Conservation (phyloP, 2,888 invertebrate species). For the Agonopterix arenella region DNA sequence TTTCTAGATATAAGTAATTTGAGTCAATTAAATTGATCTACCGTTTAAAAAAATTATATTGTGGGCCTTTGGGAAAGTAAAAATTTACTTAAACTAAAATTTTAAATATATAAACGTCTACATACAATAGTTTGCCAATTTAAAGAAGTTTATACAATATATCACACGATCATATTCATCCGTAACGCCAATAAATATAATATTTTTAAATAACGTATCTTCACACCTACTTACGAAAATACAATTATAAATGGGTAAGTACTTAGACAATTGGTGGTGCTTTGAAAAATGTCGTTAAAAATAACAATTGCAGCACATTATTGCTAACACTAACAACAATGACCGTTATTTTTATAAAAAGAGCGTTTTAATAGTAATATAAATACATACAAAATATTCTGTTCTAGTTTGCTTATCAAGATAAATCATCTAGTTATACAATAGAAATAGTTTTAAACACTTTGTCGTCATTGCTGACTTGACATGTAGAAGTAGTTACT, state of each 20-base stretch:
- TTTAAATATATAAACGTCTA: slow-evolving; percentile 32
- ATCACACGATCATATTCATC: slow-evolving; percentile 60
- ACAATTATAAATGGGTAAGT: neutral
- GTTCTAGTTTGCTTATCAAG: slow-evolving; percentile 6
- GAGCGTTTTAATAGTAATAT: slow-evolving; percentile 3
- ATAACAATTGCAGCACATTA: slow-evolving; percentile 2
- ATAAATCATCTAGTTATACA: too few species aligned
- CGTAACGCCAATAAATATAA: slow-evolving; percentile 46
- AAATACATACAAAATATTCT: slow-evolving; percentile 6
- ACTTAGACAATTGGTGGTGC: slow-evolving; percentile 30
- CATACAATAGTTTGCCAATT: slow-evolving; percentile 39
- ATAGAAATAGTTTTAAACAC: too few species aligned
- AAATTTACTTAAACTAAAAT: slow-evolving; percentile 28
- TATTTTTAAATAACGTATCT: slow-evolving; percentile 9
- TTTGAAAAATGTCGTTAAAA: neutral
- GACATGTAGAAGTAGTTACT: too few species aligned
- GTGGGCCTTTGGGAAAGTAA: slow-evolving; percentile 57
- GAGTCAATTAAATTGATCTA: too few species aligned
- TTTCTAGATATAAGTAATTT: too few species aligned
- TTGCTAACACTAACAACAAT: slow-evolving; percentile 3
- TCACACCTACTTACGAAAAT: neutral
- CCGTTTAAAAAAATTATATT: slow-evolving; percentile 18
- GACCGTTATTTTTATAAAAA: slow-evolving; percentile 1
- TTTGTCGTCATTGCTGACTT: too few species aligned
- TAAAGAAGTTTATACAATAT: slow-evolving; percentile 55